Percentiles rank a stretch among this genome's conserved stretches.
These are phyloP conservation scores for Pyrochroa serraticornis DNA, from an alignment of 2,888 invertebrate genomes.

Conservation along the genomic window DNA sequence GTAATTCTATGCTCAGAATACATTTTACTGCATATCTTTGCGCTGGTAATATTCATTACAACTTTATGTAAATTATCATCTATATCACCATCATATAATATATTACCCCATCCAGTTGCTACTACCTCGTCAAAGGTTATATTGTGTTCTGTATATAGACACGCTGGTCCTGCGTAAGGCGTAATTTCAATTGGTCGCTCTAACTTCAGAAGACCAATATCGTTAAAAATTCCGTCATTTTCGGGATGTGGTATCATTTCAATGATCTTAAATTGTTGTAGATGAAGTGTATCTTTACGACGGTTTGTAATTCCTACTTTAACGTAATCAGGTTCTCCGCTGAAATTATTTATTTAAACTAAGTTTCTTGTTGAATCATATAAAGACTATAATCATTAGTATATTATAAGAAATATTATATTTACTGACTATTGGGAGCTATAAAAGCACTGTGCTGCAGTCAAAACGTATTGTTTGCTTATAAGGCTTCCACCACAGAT, in stretches of 20 bases:
- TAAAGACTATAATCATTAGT: too few species aligned
- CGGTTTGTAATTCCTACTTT: conserved; percentile 58
- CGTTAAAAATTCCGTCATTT: conserved; percentile 58
- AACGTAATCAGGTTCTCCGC: conserved; percentile 53
- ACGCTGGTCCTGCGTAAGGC: conserved; percentile 58
- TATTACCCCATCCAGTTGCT: conserved; percentile 61
- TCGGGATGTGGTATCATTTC: conserved; percentile 54
- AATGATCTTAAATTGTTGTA: conserved; percentile 43
- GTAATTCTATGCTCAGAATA: conserved; percentile 49
- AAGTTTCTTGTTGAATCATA: too few species aligned
- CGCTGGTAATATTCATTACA: conserved; percentile 54
- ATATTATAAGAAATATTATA: too few species aligned
- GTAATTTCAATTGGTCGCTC: conserved; percentile 49
- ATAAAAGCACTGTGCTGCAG: too few species aligned
- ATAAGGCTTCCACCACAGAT: too few species aligned
- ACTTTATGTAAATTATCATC: conserved; percentile 60
- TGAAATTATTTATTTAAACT: conserved; percentile 34
- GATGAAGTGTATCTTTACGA: conserved; percentile 51
- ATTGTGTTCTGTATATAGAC: conserved; percentile 46
- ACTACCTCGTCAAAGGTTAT: conserved; percentile 44
- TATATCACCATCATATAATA: conserved; percentile 44
- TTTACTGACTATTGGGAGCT: too few species aligned
- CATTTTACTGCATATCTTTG: conserved; percentile 51
- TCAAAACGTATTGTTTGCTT: too few species aligned
- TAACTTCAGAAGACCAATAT: conserved; percentile 59